Base-by-base conservation (phyloP, 1,140 invertebrate genomes). In the Lepeophtheirus salmonis region DNA sequence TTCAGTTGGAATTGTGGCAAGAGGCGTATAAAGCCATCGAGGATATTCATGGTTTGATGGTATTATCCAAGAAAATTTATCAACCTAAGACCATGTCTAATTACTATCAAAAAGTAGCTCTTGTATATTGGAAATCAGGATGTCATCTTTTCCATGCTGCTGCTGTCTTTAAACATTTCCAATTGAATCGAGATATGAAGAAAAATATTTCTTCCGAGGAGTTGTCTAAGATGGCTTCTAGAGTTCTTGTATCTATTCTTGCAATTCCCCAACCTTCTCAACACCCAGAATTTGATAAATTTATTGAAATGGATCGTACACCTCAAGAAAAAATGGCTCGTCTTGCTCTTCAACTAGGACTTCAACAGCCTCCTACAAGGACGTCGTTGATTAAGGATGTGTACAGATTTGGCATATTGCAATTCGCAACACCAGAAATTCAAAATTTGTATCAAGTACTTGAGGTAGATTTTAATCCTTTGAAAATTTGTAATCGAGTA, bases 1-100 rank as follows among this genome's bases (percentile, higher is more conserved):
- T 97, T 66, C 87, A 96, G 68, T 97, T 99, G 92, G 96, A 99
- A 70, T 72, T 99, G 18, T 99, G 95, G 95, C 87, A 90, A 21
- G 60, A 61, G 60, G 60, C 52, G 1, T 61, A 48, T 55, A 62
- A 62, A 16, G 91, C 91, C 0, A 92, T 94, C 63, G 92, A 97
- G 69, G 92, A 97, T 70, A 95, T 97, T 64, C 89, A 96, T 69
- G 86, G 88, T 54, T 72, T 97, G 49, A 97, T 97, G 87, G 87
- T 83, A 65, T 77, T 95, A 66, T 92, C 90, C 0, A 96, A 96
- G 71, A 97, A 95, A 71, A 82, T 82, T 2, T 88, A 89, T 0
- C 87, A 92, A n/a, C 88, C 90, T 1, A 89, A 94, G 70, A 87
- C 92, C 17, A 95, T 96, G 89, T 90, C 91, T 2, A 95, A 94